A percentile compares a stretch with the other conserved stretches of the same genome.
phyloP scores from a whole-genome alignment of 2,888 invertebrate species.

The Drosophila paracracens region DNA sequence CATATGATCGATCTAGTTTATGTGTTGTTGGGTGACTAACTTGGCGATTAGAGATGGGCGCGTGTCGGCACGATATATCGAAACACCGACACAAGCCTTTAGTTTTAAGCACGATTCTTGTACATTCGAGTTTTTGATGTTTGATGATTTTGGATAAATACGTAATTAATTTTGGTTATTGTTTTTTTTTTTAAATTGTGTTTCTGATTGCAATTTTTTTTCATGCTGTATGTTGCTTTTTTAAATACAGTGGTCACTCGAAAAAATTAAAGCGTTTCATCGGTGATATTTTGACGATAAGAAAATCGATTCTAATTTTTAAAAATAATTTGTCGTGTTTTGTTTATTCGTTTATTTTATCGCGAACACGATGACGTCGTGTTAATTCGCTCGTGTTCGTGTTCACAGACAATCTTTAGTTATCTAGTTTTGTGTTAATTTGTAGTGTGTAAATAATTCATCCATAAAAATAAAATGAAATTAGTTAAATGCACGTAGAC shows the following conservation, averaged over 20 bases:
- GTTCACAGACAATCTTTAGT: not conserved
- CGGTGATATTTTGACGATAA: too few species aligned
- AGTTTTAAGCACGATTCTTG: not conserved
- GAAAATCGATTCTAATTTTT: not conserved
- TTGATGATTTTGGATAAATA: not conserved
- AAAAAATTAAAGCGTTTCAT: not conserved
- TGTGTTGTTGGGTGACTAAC: conserved; percentile 30
- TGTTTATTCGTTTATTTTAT: not conserved
- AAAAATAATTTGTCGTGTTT: not conserved
- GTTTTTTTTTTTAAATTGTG: not conserved
- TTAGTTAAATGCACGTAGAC: conserved; percentile 34
- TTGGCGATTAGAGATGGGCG: conserved; percentile 14
- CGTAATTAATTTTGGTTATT: not conserved
- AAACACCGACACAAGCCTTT: not conserved
- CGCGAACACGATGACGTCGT: not conserved
- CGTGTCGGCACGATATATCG: conserved; percentile 10
- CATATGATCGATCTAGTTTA: conserved; percentile 4
- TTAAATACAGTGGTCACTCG: not conserved
- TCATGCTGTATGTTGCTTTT: not conserved
- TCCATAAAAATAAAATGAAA: conserved; percentile 12
- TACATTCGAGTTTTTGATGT: not conserved
- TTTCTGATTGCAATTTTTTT: not conserved
- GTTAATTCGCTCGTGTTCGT: conserved; percentile 3
- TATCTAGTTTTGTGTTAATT: conserved; percentile 12
- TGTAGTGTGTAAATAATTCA: conserved; percentile 30